Evolutionary conservation across 2,113 vertebrate species (phyloP).

Genomic region (Osmerus mordax): DNA sequence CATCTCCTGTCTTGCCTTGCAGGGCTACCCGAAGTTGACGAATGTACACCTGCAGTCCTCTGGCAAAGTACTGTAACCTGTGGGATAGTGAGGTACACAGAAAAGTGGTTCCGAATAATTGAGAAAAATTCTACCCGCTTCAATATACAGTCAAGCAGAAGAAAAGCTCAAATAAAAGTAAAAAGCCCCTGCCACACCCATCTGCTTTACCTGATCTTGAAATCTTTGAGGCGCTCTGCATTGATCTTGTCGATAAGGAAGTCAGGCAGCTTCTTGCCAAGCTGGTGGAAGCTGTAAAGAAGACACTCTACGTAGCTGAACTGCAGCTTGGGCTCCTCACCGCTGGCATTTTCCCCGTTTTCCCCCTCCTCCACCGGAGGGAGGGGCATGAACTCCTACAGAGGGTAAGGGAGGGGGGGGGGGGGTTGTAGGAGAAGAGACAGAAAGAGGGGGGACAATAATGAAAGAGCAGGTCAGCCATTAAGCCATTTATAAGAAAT

Average conservation of each 20-base stretch:
- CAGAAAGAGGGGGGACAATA: neutral
- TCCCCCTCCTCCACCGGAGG: constrained; percentile 95
- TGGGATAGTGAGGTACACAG: constrained; percentile 1
- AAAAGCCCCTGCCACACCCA: neutral
- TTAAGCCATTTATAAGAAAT: too few species aligned
- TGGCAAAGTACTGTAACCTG: constrained; percentile 96
- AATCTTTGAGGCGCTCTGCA: constrained; percentile 93
- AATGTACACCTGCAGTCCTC: constrained; percentile 96
- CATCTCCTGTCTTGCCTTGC: constrained; percentile 95
- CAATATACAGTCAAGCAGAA: neutral
- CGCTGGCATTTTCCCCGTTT: constrained; percentile 88
- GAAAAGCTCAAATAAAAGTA: neutral
- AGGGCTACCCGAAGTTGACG: constrained; percentile 92
- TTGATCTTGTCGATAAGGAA: constrained; percentile 94
- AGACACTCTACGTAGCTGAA: constrained; percentile 99
- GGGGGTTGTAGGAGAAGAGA: neutral
- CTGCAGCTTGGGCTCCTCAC: constrained; percentile 92
- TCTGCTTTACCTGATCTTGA: constrained; percentile 87
- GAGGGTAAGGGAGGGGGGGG: neutral
- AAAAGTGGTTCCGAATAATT: neutral
- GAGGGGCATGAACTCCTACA: constrained; percentile 93
- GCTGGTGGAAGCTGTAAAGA: constrained; percentile 92
- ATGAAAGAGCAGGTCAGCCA: neutral
- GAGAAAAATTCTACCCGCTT: neutral
- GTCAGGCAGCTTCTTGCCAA: constrained; percentile 93